phyloP scores from a whole-genome alignment of 2,113 vertebrate genomes.

The Cephalopterus ornatus region DNA sequence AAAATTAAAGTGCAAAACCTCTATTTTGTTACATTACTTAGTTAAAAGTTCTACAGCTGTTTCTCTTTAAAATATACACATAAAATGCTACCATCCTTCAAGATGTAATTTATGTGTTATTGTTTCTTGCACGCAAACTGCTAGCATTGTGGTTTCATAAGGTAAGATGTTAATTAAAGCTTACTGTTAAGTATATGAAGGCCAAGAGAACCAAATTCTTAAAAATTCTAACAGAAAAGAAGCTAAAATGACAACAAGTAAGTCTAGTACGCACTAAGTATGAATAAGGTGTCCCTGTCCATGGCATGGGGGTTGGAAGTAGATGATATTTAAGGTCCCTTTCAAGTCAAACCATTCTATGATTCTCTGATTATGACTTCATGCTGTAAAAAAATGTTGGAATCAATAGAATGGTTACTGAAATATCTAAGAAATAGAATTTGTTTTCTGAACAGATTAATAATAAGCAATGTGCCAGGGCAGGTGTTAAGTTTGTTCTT shows the following conservation, averaged over 20 bases:
- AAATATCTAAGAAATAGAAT: neutral
- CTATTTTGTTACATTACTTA: neutral
- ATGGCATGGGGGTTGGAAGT: neutral
- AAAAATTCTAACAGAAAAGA: neutral
- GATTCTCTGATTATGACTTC: neutral
- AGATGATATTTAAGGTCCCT: neutral
- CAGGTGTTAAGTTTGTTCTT: neutral
- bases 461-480: neutral
- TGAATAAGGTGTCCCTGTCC: neutral
- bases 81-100: neutral
- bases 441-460: neutral
- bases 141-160: neutral
- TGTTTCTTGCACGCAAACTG: slow-evolving; percentile 8
- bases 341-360: neutral
- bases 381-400: neutral
- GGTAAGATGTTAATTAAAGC: neutral
- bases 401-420: neutral
- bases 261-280: neutral
- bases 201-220: neutral
- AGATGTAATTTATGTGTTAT: slow-evolving; percentile 4
- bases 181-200: neutral
- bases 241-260: neutral
- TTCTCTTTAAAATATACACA: neutral
- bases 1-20: neutral
- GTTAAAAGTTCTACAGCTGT: neutral